phyloP scores from a whole-genome alignment of 2,797 vertebrate species.

The Passerculus sandwichensis region DNA sequence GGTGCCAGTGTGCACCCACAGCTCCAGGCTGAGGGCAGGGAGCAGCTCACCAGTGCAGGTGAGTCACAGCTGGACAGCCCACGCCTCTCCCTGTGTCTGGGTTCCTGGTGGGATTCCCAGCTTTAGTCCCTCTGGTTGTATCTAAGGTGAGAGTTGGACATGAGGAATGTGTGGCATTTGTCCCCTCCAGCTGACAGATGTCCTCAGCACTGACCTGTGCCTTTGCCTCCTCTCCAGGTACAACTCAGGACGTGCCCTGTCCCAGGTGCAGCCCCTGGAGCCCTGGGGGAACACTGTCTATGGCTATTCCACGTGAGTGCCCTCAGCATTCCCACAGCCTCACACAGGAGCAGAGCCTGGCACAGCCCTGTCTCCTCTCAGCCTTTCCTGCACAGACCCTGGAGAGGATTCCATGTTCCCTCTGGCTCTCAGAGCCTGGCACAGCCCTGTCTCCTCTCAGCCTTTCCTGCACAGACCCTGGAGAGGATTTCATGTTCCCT shows the following conservation, averaged over 20 bases:
- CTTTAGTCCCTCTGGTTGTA: background rate
- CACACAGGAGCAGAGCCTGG: background rate
- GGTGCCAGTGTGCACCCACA: background rate
- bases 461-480: background rate
- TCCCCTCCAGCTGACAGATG: background rate
- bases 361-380: background rate
- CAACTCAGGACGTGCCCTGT: slow-evolving; percentile 80
- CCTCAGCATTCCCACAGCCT: background rate
- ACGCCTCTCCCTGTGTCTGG: background rate
- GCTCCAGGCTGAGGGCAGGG: background rate
- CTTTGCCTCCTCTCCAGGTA: slow-evolving; percentile 75
- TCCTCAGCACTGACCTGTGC: fast-evolving
- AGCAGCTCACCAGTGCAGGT: background rate
- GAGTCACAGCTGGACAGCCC: background rate
- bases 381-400: background rate
- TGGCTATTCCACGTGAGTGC: slow-evolving; percentile 89
- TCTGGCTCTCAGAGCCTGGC: background rate
- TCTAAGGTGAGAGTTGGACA: background rate
- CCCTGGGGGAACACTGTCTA: slow-evolving; percentile 89
- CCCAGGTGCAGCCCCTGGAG: slow-evolving; percentile 80
- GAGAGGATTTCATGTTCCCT: background rate
- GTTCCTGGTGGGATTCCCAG: background rate
- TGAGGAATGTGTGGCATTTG: background rate
- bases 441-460: background rate
- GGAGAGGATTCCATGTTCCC: background rate